Base-by-base conservation (phyloP, 1,140 invertebrate genomes). In the Neodiprion pinetum region DNA sequence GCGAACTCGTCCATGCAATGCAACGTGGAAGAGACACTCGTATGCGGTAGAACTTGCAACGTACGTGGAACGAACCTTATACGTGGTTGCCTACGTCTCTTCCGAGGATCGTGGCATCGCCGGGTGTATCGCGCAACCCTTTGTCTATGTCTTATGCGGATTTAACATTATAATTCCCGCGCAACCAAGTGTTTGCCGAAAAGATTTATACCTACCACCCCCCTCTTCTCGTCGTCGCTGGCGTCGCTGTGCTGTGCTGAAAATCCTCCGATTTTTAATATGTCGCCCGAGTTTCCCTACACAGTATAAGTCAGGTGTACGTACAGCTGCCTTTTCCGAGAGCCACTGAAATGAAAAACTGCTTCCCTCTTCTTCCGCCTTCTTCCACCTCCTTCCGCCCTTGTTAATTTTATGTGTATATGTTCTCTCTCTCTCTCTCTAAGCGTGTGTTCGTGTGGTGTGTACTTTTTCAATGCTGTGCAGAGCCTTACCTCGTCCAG, bases 101-200 rank as follows among this genome's bases (percentile, higher is more conserved):
- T 61, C n/a, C 53, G 53, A 61, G 53, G 53, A 61, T 12, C 11
- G 53, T 14, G 53, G n/a, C 53, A 40, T 61, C 53, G 53, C 11
- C 53, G 53, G 11, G 28, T 40, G 53, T 61, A 61, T 61, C 53
- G n/a, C 5, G 28, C 28, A 61, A 61, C 53, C 53, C 53, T 61
- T 61, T 61, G 53, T 61, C 53, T 61, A 61, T 61, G 53, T 61
- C 53, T 61, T 61, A 61, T 40, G 28, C 53, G 53, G 53, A 12
- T 61, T 40, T 61, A 61, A 5, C 53, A 61, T 40, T 61, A 61
- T 61, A 61, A 61, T 61, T 61, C 53, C 53, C 28, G 28, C 28
- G 28, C 28, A 40, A 40, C 28, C 28, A 40, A 40, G 53, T 61
- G 53, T 61, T 61, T 61, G n/a, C 53, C 53, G 8, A 61, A 61